Evolutionary conservation across 2,888 invertebrate species (phyloP), one percentile per base, ranked within the genome.

Genomic region (Meteorus colon): DNA sequence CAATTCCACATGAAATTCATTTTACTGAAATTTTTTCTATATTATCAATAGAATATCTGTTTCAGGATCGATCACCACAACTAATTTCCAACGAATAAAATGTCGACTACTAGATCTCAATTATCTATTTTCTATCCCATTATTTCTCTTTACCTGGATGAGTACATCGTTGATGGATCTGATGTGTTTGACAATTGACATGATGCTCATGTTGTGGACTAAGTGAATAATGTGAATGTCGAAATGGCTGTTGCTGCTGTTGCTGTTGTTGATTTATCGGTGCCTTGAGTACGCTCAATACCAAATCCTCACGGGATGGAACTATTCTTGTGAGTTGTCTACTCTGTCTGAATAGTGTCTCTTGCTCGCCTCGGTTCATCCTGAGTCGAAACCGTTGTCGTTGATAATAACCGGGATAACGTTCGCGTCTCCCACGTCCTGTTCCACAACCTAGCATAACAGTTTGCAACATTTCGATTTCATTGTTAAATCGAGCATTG

Each of bases 321-420:
- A 85, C 84, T 79, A 87, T 84, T 74, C 85, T 81, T 73, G 85
- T 91, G 77, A 93, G 89, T 85, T 92, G 92, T 81, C 93, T 91
- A 82, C 92, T 93, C 85, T 92, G 92, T 82, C 93, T 90, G 85
- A 92, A 93, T 82, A 93, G 89, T 83, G 90, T 92, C 86, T 93
- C 93, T 89, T 93, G 93, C 86, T 93, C 93, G 79, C 92, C 92
- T 78, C 93, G 91, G 90, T 93, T 93, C 93, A 93, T 93, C 75
- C 84, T 86, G 81, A 81, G 80, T 68, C 83, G 85, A 60, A 83
- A 80, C 75, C 82, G 82, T 79, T 83, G 82, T 74, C 82, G 81
- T 41, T 81, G 81, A 81, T 84, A 81, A 82, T 84, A 86, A 78
- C 82, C 83, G 75, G 85, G 85, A 83, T 86, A 87, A 83, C 83